Percentiles rank a stretch among this genome's conserved stretches.
Conservation (phyloP, 2,888 invertebrate species). For the Macrosiphum euphorbiae region DNA sequence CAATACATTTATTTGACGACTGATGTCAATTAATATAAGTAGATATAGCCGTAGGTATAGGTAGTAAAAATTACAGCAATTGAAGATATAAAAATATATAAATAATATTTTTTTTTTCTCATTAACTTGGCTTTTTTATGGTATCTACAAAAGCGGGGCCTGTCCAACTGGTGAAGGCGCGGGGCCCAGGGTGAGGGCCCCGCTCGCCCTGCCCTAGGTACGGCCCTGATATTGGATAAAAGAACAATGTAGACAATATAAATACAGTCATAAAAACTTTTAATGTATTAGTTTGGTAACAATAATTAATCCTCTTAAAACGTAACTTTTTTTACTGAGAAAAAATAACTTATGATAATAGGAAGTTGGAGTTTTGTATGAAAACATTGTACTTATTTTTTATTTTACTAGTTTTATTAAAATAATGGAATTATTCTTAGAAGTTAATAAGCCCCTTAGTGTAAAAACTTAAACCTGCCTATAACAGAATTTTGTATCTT, state of each 20-base stretch:
- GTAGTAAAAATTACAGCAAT: too few species aligned
- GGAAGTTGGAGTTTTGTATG: not conserved
- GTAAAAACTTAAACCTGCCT: not conserved
- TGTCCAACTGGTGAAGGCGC: too few species aligned
- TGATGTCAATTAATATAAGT: too few species aligned
- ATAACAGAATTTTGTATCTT: not conserved
- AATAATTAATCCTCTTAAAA: slow-evolving; percentile 13
- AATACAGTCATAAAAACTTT: not conserved
- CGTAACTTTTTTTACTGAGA: not conserved
- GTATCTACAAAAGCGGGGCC: too few species aligned
- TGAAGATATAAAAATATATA: too few species aligned
- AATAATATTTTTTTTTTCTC: too few species aligned
- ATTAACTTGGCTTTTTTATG: too few species aligned
- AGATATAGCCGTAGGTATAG: too few species aligned
- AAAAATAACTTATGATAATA: not conserved
- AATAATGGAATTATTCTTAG: not conserved
- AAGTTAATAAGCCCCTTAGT: not conserved
- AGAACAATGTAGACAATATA: not conserved
- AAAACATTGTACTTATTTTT: not conserved
- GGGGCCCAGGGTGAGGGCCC: too few species aligned
- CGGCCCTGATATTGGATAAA: too few species aligned
- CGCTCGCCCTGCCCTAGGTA: too few species aligned
- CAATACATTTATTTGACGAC: too few species aligned
- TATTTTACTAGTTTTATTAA: not conserved
- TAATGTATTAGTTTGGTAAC: not conserved